Conservation (phyloP, 2,888 invertebrate species). For the Xylophagus ater region DNA sequence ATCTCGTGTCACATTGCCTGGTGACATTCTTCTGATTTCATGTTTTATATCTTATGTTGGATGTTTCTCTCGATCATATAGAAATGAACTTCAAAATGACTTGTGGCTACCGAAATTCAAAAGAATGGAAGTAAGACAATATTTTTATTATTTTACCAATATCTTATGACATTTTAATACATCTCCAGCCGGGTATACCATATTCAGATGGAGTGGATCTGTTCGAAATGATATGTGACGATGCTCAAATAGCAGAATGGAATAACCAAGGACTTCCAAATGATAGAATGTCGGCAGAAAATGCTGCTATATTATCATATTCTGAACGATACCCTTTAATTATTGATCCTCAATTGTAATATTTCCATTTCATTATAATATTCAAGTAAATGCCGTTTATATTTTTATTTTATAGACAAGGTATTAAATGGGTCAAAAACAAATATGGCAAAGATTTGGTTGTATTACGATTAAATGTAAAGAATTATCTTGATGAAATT, state of each 20-base stretch:
- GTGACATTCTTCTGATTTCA: slow-evolving; percentile 77
- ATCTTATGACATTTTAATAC: neutral
- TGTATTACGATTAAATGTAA: slow-evolving; percentile 66
- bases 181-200: slow-evolving; percentile 59
- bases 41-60: slow-evolving; percentile 94
- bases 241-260: slow-evolving; percentile 86
- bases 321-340: slow-evolving; percentile 89
- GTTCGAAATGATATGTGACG: slow-evolving; percentile 77
- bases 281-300: slow-evolving; percentile 89
- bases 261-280: slow-evolving; percentile 88
- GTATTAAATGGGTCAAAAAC: slow-evolving; percentile 91
- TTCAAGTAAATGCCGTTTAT: neutral
- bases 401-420: slow-evolving; percentile 47
- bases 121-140: slow-evolving; percentile 46
- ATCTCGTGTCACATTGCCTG: slow-evolving; percentile 70
- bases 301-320: slow-evolving; percentile 81
- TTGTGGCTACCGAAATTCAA: slow-evolving; percentile 73
- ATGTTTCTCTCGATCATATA: slow-evolving; percentile 78
- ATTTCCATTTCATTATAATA: slow-evolving; percentile 10
- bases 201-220: slow-evolving; percentile 71
- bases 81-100: slow-evolving; percentile 63
- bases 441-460: slow-evolving; percentile 62
- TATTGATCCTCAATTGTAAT: slow-evolving; percentile 80
- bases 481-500: slow-evolving; percentile 72
- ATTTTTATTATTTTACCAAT: neutral